Evolutionary conservation across 1,140 invertebrate genomes (phyloP), one percentile per base, ranked within the genome.

Genomic region (Platorchestia sp.): DNA sequence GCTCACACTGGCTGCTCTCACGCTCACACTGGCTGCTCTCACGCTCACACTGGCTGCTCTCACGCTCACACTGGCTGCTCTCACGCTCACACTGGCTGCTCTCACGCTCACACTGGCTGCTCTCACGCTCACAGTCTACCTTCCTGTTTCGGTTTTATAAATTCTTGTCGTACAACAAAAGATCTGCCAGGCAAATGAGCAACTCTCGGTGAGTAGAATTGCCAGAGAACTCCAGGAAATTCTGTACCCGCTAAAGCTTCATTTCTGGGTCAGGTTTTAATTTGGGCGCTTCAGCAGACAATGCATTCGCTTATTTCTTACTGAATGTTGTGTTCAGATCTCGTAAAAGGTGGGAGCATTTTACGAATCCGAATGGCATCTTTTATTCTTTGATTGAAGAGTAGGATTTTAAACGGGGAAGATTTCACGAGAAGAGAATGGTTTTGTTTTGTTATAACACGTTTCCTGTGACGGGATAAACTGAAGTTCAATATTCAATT

Each of bases 1-100:
- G 59, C 59, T 75, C 59, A 75, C 10, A 75, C 59, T 75, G 14
- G 14, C 59, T 75, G 59, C 27, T 75, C 59, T 75, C 59, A 75
- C 27, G 59, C 90, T 95, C 75, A n/a, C 97, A 98, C 53, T 10
- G 27, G 1, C 45, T 75, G 42, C 16, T 36, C n/a, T 95, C 45
- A 5, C 0, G 19, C 45, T 95, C 6, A 59, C 1, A 95, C 6
- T 10, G 3, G 5, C 5, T 47, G 41, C 7, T 47, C 40, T 95
- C 53, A 41, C 40, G 91, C 40, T 95, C 45, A 42, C 40, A n/a
- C 51, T 47, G 5, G 45, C 42, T 53, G 91, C 40, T 42, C 51
- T 45, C 40, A n/a, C 45, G 91, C 51, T n/a, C 40, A 43, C 40
- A 47, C n/a, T n/a, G 3, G 93, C 6, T 10, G 93, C 41, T 47